A percentile compares a stretch with the other conserved stretches of the same genome.
Evolutionary conservation across 2,797 vertebrate species (phyloP).

Genomic region (Oryzias dopingdopingensis): DNA sequence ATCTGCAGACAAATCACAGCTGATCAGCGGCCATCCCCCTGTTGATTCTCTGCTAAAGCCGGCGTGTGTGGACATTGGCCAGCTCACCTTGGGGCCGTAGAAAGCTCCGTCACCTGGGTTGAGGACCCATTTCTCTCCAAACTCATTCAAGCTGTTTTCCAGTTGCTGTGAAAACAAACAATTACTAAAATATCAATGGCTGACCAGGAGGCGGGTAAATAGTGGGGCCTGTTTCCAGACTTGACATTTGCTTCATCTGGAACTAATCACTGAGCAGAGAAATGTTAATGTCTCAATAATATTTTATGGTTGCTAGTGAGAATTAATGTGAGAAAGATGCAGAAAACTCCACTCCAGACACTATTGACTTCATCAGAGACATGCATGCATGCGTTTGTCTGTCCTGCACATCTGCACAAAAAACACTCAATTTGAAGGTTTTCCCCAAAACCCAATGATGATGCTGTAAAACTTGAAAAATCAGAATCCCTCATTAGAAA

Average conservation of each 20-base stretch:
- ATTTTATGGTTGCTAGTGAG: conserved; percentile 44
- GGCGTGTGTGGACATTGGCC: neutral
- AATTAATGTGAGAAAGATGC: conserved; percentile 46
- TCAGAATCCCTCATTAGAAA: too few species aligned
- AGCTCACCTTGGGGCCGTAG: conserved; percentile 94
- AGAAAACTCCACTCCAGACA: conserved; percentile 26
- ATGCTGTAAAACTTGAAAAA: too few species aligned
- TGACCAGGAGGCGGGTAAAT: conserved; percentile 34
- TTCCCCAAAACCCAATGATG: too few species aligned
- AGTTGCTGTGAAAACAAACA: conserved; percentile 85
- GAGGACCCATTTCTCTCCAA: conserved; percentile 94
- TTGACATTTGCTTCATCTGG: conserved; percentile 51
- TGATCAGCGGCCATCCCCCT: conserved; percentile 7
- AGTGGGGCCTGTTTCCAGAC: conserved; percentile 23
- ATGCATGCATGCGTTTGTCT: conserved; percentile 5
- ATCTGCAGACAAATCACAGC: conserved; percentile 76
- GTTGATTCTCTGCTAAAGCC: conserved; percentile 15
- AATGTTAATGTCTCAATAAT: conserved; percentile 52
- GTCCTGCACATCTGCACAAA: conserved; percentile 26
- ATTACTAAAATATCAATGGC: conserved; percentile 5
- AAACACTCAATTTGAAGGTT: too few species aligned
- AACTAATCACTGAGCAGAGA: conserved; percentile 48
- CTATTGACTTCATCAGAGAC: conserved; percentile 9
- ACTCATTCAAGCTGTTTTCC: conserved; percentile 94
- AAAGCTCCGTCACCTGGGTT: conserved; percentile 98